Evolutionary conservation across 1,140 invertebrate genomes (phyloP).

Genomic region (Drosophila varians): DNA sequence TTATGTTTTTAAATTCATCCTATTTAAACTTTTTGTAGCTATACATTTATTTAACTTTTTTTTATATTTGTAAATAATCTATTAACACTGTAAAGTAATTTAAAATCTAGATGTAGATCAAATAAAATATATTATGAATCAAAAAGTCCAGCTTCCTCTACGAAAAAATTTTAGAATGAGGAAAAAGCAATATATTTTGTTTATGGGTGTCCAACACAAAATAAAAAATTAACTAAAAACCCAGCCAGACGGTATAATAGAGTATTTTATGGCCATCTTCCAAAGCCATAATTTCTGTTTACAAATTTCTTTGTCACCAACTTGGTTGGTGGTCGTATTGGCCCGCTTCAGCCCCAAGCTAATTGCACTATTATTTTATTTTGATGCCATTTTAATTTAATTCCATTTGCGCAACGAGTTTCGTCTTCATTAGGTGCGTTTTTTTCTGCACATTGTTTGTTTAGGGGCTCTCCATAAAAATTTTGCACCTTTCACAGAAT

Average conservation of each 20-base stretch:
- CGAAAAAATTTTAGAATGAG: not conserved
- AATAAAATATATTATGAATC: too few relatives aligned
- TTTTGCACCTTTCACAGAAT: conserved; percentile 80
- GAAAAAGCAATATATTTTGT: not conserved
- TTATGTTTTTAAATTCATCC: too few relatives aligned
- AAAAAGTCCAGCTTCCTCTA: too few relatives aligned
- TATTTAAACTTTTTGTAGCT: too few relatives aligned
- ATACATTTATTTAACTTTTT: too few relatives aligned
- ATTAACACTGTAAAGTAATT: too few relatives aligned
- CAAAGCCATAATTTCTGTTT: conserved; percentile 1
- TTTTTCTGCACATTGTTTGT: conserved; percentile 46
- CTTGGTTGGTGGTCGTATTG: conserved; percentile 37
- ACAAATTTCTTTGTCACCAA: conserved; percentile 1
- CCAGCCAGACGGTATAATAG: not conserved
- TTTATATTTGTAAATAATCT: too few relatives aligned
- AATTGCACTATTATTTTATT: conserved; percentile 79
- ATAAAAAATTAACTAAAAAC: not conserved
- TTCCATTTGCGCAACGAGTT: conserved; percentile 79
- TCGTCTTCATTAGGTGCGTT: conserved; percentile 68
- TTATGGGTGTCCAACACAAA: not conserved
- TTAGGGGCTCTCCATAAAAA: conserved; percentile 42
- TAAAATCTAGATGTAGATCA: too few relatives aligned
- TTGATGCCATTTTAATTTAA: conserved; percentile 72
- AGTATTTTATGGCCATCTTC: not conserved
- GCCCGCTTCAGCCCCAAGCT: conserved; percentile 39